Evolutionary conservation across 2,888 invertebrate genomes (phyloP).

Genomic region (Entomobrya multifasciata): DNA sequence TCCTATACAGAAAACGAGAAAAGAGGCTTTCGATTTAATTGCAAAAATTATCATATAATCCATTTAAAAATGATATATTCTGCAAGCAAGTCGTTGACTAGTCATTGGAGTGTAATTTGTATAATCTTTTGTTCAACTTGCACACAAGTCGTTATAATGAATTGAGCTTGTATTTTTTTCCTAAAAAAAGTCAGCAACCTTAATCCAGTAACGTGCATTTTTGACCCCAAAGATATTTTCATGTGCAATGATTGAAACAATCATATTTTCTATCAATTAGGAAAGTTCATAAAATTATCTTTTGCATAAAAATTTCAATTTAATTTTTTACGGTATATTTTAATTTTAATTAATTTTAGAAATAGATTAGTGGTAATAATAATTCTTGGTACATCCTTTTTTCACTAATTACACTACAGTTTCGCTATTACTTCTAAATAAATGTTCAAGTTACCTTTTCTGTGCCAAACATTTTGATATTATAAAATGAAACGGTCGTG

Average conservation of each 20-base stretch:
- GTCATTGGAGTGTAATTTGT: constrained; percentile 33
- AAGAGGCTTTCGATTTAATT: constrained; percentile 3
- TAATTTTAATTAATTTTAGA: background rate
- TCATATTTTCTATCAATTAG: constrained; percentile 32
- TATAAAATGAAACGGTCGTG: background rate
- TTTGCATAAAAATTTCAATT: background rate
- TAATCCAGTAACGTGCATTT: background rate
- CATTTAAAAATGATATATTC: no score
- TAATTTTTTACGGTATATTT: background rate
- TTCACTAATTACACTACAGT: no score
- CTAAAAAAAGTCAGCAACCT: background rate
- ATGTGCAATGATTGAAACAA: constrained; percentile 66
- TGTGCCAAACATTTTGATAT: constrained; percentile 2
- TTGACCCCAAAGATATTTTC: constrained; percentile 1
- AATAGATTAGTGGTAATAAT: background rate
- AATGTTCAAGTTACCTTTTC: background rate
- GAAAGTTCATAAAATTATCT: background rate
- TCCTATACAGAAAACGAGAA: background rate
- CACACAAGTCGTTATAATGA: constrained; percentile 6
- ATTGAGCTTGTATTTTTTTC: background rate
- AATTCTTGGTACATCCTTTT: background rate
- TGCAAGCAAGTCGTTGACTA: constrained; percentile 16
- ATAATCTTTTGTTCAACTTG: constrained; percentile 25
- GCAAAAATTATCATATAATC: constrained; percentile 8
- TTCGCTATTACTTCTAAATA: constrained; percentile 15